Base-by-base conservation (phyloP, 2,113 vertebrate genomes). In the Limanda limanda region DNA sequence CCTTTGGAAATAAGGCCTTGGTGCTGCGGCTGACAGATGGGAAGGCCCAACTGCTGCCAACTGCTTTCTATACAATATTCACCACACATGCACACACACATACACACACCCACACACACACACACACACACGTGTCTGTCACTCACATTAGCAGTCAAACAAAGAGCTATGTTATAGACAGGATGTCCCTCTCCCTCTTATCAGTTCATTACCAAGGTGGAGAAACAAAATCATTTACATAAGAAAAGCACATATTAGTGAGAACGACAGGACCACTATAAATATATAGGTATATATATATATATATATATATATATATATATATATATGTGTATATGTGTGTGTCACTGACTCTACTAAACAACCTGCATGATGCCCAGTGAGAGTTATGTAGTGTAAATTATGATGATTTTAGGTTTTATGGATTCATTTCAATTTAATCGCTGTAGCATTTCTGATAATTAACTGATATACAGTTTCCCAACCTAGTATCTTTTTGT, bases 11-110 rank as follows among this genome's bases (percentile, higher is more conserved):
- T 2, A 25, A 85, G 71, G 60, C 66, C 66, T 21, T 21, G 0
- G 67, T 67, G 25, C 58, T 55, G 76, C 54, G 31, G 60, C 63
- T 78, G 82, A 79, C 89, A 90, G 88, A 90, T 90, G 91, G 87
- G 37, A 71, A 0, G 31, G 48, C 55, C 65, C 85, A 90, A 87
- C 87, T 79, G 84, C 82, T 84, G 83, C 85, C 83, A 90, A 83
- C 86, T 83, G 86, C 77, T 82, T 40, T 45, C 57, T 24, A 83
- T 83, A 54, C 62, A 87, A 66, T 82, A 87, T 91, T 73, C 74
- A 37, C 40, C 60, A 69, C 64, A 76, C 68, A 52, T 54, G 42
- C 68, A 60, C 76, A 66, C 62, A 55, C 65, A 45, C 23, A 68
- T 23, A 54, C 45, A 62, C 65, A 74, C 73, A 61, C 62, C 24